Evolutionary conservation across 2,113 vertebrate species (phyloP).

Genomic region (Junco hyemalis): DNA sequence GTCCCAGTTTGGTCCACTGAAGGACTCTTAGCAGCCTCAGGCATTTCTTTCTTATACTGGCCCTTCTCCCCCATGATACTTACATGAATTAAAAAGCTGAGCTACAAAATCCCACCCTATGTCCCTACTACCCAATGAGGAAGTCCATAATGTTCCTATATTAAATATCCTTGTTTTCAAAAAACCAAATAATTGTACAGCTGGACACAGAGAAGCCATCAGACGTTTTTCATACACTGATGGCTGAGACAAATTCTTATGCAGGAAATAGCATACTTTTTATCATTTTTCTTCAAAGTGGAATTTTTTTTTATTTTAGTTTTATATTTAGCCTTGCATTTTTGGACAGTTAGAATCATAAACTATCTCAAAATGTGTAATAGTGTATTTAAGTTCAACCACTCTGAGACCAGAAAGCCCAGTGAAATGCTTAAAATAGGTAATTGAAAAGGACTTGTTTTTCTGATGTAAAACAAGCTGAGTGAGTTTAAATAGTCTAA

Average conservation of each 20-base stretch:
- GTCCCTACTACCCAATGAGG: neutral
- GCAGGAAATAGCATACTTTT: neutral
- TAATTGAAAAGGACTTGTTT: conserved; percentile 69
- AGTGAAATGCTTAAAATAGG: conserved; percentile 44
- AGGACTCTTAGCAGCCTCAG: neutral
- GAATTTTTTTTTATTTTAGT: neutral
- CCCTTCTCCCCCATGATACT: neutral
- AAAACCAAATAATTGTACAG: neutral
- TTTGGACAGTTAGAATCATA: neutral
- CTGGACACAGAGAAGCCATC: neutral
- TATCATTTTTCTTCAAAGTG: neutral
- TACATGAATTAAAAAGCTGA: neutral
- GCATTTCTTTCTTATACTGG: neutral
- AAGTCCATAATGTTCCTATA: neutral
- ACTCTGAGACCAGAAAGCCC: conserved; percentile 46
- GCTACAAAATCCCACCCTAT: neutral
- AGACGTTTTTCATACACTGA: neutral
- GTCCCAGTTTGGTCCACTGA: neutral
- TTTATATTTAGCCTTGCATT: conserved; percentile 13
- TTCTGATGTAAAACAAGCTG: conserved; percentile 63
- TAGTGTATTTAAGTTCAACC: conserved; percentile 39
- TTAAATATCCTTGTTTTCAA: neutral
- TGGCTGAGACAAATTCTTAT: neutral
- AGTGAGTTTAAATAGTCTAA: conserved; percentile 73
- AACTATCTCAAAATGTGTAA: conserved; percentile 15